Percentiles rank a stretch among this genome's conserved stretches.
Evolutionary conservation across 2,888 invertebrate species (phyloP).

Genomic region (Cinara cedri): DNA sequence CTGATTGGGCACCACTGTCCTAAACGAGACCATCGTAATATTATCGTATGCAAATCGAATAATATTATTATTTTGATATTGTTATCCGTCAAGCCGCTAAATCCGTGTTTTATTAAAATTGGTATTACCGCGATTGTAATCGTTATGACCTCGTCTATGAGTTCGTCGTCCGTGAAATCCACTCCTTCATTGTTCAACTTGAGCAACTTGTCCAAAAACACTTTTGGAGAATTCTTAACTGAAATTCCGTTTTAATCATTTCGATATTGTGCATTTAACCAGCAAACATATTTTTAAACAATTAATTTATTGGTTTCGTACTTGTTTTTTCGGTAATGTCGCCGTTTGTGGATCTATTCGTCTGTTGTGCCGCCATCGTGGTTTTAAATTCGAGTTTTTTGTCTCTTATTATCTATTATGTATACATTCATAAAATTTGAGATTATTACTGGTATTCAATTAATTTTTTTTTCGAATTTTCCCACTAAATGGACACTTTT

Average conservation of each 20-base stretch:
- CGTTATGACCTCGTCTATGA: conserved; percentile 59
- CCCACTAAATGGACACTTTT: too few relatives aligned
- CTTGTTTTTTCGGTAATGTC: neutral
- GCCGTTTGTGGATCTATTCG: neutral
- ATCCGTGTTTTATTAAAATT: too few relatives aligned
- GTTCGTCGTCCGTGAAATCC: conserved; percentile 58
- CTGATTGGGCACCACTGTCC: too few relatives aligned
- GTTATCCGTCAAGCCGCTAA: too few relatives aligned
- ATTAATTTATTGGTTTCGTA: too few relatives aligned
- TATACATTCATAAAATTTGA: neutral
- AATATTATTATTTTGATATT: too few relatives aligned
- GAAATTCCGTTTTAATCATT: neutral
- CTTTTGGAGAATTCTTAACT: conserved; percentile 57
- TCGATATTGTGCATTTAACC: too few relatives aligned
- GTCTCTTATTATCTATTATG: conserved; percentile 13
- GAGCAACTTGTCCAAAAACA: conserved; percentile 59
- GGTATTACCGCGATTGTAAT: conserved; percentile 59
- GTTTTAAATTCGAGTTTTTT: conserved; percentile 11
- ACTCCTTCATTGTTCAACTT: conserved; percentile 59
- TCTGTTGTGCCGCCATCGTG: neutral
- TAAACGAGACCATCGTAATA: too few relatives aligned
- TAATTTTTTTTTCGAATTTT: too few relatives aligned
- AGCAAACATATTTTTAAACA: too few relatives aligned
- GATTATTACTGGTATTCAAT: too few relatives aligned
- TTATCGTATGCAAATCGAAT: too few relatives aligned